phyloP scores from a whole-genome alignment of 2,888 invertebrate species.

The Bruchidius siliquastri region DNA sequence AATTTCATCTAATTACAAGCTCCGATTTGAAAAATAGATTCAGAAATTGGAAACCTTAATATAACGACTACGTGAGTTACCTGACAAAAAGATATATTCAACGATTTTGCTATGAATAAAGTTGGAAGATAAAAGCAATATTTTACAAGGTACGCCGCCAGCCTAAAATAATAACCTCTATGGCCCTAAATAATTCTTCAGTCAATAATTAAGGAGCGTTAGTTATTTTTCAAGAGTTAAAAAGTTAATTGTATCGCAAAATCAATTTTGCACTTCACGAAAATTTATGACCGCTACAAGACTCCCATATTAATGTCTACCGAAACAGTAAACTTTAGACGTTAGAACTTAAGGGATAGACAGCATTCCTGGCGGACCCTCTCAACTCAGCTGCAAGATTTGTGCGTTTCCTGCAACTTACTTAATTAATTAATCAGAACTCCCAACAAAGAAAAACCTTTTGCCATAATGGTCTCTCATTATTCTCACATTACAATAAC shows the following conservation, averaged over 20 bases:
- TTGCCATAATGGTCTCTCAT: neutral
- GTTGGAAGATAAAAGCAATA: neutral
- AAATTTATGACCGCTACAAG: constrained; percentile 36
- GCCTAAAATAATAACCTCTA: neutral
- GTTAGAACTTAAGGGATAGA: neutral
- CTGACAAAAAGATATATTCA: neutral
- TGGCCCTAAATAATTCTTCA: constrained; percentile 8
- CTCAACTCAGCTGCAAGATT: neutral
- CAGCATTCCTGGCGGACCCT: neutral
- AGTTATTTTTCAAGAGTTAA: constrained; percentile 27
- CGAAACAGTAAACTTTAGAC: constrained; percentile 9
- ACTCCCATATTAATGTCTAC: constrained; percentile 34
- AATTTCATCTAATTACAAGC: too few relatives aligned
- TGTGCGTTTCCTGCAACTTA: neutral
- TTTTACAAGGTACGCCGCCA: neutral
- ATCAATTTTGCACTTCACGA: constrained; percentile 35
- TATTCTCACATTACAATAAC: constrained; percentile 12
- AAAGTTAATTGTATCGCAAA: constrained; percentile 36
- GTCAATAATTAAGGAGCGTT: constrained; percentile 16
- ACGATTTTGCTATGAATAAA: neutral
- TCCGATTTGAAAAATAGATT: too few relatives aligned
- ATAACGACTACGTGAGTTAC: too few relatives aligned
- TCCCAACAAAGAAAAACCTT: neutral
- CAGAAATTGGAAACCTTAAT: too few relatives aligned
- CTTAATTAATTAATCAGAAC: neutral